A percentile compares a stretch with the other conserved stretches of the same genome.
Evolutionary conservation across 1,140 invertebrate species (phyloP).

Genomic region (Drosophila bifasciata): DNA sequence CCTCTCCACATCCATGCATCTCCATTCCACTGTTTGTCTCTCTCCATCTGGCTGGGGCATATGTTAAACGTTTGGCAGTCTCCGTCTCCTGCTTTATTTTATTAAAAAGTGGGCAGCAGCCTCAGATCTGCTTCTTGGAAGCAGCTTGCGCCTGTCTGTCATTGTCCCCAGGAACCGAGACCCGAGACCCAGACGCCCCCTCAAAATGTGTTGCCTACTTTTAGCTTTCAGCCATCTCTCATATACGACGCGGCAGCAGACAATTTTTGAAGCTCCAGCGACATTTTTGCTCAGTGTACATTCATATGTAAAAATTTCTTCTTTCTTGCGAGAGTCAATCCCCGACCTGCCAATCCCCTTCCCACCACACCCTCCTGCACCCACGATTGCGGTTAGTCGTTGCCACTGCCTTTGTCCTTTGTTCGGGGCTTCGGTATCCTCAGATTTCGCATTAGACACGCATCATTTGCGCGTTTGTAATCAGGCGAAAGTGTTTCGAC

Average conservation of each 20-base stretch:
- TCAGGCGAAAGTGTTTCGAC: slow-evolving; percentile 79
- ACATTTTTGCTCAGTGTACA: slow-evolving; percentile 34
- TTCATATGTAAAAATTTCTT: slow-evolving; percentile 47
- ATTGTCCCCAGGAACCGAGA: slow-evolving; percentile 21
- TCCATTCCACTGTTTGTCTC: slow-evolving; percentile 11
- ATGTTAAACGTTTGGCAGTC: slow-evolving; percentile 75
- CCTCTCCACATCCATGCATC: slow-evolving; percentile 9
- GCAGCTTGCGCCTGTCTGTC: slow-evolving; percentile 72
- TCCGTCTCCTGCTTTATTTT: slow-evolving; percentile 52
- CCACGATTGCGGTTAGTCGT: slow-evolving; percentile 48
- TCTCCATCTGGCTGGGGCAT: slow-evolving; percentile 51
- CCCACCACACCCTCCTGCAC: background rate
- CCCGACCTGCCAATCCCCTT: background rate
- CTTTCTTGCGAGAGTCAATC: slow-evolving; percentile 24
- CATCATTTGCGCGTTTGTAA: slow-evolving; percentile 82
- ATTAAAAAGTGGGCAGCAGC: slow-evolving; percentile 69
- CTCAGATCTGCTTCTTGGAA: slow-evolving; percentile 42
- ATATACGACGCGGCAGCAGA: slow-evolving; percentile 25
- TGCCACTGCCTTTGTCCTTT: slow-evolving; percentile 16
- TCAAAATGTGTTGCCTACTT: slow-evolving; percentile 65
- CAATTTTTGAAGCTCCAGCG: slow-evolving; percentile 25
- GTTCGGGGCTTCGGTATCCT: slow-evolving; percentile 26
- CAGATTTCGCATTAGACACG: slow-evolving; percentile 73
- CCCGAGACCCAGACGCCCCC: slow-evolving; percentile 4
- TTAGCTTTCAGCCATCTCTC: slow-evolving; percentile 62